Base-by-base conservation (phyloP, 2,888 invertebrate species). In the Cephus spinipes region DNA sequence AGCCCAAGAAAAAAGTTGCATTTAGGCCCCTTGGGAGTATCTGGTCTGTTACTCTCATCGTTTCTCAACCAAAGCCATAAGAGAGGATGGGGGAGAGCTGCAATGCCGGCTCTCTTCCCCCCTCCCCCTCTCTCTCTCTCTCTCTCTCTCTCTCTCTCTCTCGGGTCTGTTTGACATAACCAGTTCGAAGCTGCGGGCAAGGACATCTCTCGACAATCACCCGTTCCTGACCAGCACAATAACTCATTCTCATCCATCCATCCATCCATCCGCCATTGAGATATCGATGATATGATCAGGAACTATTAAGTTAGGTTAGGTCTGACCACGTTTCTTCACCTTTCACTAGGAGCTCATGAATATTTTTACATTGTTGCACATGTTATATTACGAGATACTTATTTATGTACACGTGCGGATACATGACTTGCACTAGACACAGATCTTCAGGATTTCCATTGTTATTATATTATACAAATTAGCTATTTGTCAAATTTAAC, bases 171-270 rank as follows among this genome's bases (percentile, higher is more conserved):
- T 85, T 85, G 85, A 85, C 84, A 84, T 85, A 85, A 85, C 84
- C 85, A 85, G 85, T 85, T 85, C 85, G 84, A 80, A 84, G 85
- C 85, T 85, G 79, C 82, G 82, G 83, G 84, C 85, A 85, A 85
- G 85, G 84, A 83, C 82, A 84, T 77, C 79, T 77, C 76, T 40
- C 76, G 81, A 82, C 82, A 85, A 85, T 85, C 84, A 81, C 71
- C 77, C 79, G 81, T 79, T 77, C 79, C 84, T 85, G 84, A 85
- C 85, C 85, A 85, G 68, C 82, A 80, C 85, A 85, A 85, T 83
- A 78, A 78, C 35, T 78, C 76, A 78, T 78, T 78, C 74, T 74
- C 32, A 40, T 40, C 40, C 40, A 40, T 73, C 73, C 75, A 73
- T 40, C 77, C 71, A 74, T 74, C 75, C 71, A 74, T 73, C 74